A percentile compares a stretch with the other conserved stretches of the same genome.
Conservation (phyloP, 2,113 vertebrate species). For the Gambusia holbrooki region DNA sequence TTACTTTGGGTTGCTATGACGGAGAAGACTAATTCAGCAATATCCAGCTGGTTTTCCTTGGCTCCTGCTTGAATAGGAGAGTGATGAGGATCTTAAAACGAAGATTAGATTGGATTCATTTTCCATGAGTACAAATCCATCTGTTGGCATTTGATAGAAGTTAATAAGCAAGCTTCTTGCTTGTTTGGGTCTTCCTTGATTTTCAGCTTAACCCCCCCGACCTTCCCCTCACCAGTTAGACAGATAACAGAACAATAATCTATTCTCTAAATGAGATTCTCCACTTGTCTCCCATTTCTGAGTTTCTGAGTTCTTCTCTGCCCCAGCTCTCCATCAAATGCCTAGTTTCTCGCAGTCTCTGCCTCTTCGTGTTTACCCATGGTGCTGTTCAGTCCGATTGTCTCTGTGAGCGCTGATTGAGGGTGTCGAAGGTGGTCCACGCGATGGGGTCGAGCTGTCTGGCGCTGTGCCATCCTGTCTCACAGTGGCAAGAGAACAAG, state of each 20-base stretch:
- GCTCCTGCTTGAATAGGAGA: slow-evolving; percentile 40
- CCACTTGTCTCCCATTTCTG: slow-evolving; percentile 28
- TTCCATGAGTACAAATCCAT: slow-evolving; percentile 50
- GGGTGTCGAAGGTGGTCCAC: slow-evolving; percentile 45
- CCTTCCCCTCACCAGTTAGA: too few species aligned
- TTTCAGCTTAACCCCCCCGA: slow-evolving; percentile 46
- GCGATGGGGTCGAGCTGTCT: slow-evolving; percentile 56
- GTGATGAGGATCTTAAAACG: slow-evolving; percentile 52
- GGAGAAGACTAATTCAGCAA: slow-evolving; percentile 55
- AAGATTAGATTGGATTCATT: slow-evolving; percentile 61
- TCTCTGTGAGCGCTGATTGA: slow-evolving; percentile 68
- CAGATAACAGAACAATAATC: slow-evolving; percentile 25
- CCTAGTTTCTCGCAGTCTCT: slow-evolving; percentile 39
- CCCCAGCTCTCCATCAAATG: slow-evolving; percentile 24
- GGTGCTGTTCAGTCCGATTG: slow-evolving; percentile 56
- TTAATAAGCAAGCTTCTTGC: slow-evolving; percentile 33
- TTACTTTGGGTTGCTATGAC: slow-evolving; percentile 74
- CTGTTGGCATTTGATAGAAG: slow-evolving; percentile 34
- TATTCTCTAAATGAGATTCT: slow-evolving; percentile 43
- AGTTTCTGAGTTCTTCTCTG: slow-evolving; percentile 36
- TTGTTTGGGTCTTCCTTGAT: slow-evolving; percentile 48
- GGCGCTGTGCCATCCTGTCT: slow-evolving; percentile 42
- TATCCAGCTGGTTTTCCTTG: slow-evolving; percentile 58
- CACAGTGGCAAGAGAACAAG: slow-evolving; percentile 46
- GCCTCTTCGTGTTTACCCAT: slow-evolving; percentile 64